These are phyloP conservation scores for Habroteleia sp. DNA, from an alignment of 2,888 invertebrate species.

Conservation along the genomic window DNA sequence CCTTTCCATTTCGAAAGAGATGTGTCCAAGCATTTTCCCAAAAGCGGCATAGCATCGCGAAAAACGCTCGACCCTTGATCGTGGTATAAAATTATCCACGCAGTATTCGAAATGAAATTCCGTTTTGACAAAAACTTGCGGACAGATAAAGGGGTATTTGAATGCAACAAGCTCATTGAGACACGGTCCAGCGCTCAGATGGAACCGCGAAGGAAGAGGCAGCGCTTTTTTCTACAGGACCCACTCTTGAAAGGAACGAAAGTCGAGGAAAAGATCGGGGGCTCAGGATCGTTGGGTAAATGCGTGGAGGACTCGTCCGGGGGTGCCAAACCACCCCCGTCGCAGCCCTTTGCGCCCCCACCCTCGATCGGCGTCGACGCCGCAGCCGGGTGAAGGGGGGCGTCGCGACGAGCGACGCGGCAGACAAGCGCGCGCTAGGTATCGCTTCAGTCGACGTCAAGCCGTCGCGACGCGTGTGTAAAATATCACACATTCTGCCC, in stretches of 20 bases:
- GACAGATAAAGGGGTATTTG: constrained; percentile 40
- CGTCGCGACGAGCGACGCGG: constrained; percentile 68
- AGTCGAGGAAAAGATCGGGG: constrained; percentile 19
- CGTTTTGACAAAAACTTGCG: constrained; percentile 33
- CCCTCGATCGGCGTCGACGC: constrained; percentile 37
- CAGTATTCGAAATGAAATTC: constrained; percentile 37
- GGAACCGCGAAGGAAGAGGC: constrained; percentile 24
- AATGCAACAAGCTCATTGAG: constrained; percentile 50
- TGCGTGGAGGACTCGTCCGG: constrained; percentile 31
- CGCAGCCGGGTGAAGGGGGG: constrained; percentile 35
- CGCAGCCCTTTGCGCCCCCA: constrained; percentile 4
- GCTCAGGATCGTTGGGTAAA: constrained; percentile 56
- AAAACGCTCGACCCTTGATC: too few relatives aligned
- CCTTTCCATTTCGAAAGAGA: too few relatives aligned
- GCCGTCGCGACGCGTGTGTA: constrained; percentile 79
- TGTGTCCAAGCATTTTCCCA: too few relatives aligned
- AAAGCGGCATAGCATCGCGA: too few relatives aligned
- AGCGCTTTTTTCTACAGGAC: constrained; percentile 7
- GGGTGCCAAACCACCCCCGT: constrained; percentile 36
- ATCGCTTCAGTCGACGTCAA: constrained; percentile 79
- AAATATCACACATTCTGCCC: constrained; percentile 61
- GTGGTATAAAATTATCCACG: constrained; percentile 27
- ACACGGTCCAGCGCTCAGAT: constrained; percentile 22
- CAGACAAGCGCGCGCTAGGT: constrained; percentile 70
- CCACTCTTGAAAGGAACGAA: constrained; percentile 16